phyloP scores from a whole-genome alignment of 2,888 invertebrate species.

The Diarsia rubi region DNA sequence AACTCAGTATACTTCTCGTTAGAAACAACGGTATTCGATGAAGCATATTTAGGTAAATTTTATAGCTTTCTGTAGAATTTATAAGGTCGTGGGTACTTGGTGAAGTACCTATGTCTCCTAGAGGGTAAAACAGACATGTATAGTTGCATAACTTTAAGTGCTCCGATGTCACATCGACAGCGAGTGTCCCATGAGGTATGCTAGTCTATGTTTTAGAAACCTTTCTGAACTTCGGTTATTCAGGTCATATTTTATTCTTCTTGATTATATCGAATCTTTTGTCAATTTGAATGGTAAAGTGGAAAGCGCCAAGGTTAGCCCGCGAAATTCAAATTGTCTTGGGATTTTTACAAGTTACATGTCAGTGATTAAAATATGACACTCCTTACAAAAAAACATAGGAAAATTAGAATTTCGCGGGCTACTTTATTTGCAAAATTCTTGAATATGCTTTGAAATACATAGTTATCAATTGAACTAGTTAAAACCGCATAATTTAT shows the following conservation, averaged over 20 bases:
- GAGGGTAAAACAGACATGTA: slow-evolving; percentile 6
- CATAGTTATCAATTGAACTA: background rate
- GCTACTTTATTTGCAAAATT: background rate
- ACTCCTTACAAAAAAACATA: no score
- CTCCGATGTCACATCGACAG: slow-evolving; percentile 21
- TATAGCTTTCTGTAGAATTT: background rate
- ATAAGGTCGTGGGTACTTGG: background rate
- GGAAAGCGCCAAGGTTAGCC: no score
- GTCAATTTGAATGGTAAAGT: background rate
- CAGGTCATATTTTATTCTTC: background rate
- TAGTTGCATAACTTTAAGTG: slow-evolving; percentile 23
- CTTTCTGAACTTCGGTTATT: background rate
- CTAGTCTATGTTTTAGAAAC: slow-evolving; percentile 17
- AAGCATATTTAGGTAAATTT: background rate
- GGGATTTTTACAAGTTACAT: no score
- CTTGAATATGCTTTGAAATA: background rate
- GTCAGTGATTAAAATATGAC: no score
- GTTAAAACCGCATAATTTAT: no score
- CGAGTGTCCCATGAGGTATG: slow-evolving; percentile 6
- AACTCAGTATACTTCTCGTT: background rate
- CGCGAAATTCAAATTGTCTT: no score
- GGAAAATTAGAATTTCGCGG: no score
- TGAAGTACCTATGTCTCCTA: background rate
- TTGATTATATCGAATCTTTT: background rate
- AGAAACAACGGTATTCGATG: background rate